A percentile compares a stretch with the other conserved stretches of the same genome.
Conservation (phyloP, 2,113 vertebrate genomes). For the Gasterosteus aculeatus region DNA sequence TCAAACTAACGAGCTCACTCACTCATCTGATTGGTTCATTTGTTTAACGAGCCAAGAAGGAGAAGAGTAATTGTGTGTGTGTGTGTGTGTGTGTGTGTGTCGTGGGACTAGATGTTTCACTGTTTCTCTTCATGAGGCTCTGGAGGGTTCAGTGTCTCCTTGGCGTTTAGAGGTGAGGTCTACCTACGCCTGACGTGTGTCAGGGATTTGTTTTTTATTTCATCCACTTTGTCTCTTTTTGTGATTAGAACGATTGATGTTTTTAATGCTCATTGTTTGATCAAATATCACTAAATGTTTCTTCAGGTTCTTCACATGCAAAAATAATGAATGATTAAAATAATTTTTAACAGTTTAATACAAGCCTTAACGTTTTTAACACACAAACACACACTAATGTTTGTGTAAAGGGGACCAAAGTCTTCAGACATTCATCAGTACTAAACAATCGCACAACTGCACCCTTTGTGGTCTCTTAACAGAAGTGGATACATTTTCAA, state of each 20-base stretch:
- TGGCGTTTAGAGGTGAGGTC: background rate
- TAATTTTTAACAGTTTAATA: too few species aligned
- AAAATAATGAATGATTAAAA: too few species aligned
- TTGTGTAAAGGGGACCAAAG: too few species aligned
- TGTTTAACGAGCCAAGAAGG: slow-evolving; percentile 40
- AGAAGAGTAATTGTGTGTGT: slow-evolving; percentile 40
- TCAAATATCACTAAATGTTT: too few species aligned
- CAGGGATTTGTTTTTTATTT: background rate
- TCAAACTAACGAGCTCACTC: slow-evolving; percentile 35
- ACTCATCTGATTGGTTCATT: slow-evolving; percentile 45
- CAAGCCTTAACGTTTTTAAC: too few species aligned
- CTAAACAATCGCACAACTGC: too few species aligned
- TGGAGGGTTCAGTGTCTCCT: background rate
- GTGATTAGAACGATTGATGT: too few species aligned
- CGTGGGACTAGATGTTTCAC: slow-evolving; percentile 19
- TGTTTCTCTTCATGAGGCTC: slow-evolving; percentile 32
- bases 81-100: slow-evolving; percentile 9
- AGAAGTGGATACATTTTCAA: background rate
- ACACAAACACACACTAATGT: too few species aligned
- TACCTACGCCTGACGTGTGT: background rate
- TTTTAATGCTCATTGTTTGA: too few species aligned
- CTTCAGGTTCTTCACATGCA: too few species aligned
- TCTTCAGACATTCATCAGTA: too few species aligned
- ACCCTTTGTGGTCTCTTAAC: background rate
- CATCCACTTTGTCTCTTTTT: too few species aligned